Evolutionary conservation across 2,113 vertebrate species (phyloP).

Genomic region (crab-eating macaque (Macaca fascicularis)): DNA sequence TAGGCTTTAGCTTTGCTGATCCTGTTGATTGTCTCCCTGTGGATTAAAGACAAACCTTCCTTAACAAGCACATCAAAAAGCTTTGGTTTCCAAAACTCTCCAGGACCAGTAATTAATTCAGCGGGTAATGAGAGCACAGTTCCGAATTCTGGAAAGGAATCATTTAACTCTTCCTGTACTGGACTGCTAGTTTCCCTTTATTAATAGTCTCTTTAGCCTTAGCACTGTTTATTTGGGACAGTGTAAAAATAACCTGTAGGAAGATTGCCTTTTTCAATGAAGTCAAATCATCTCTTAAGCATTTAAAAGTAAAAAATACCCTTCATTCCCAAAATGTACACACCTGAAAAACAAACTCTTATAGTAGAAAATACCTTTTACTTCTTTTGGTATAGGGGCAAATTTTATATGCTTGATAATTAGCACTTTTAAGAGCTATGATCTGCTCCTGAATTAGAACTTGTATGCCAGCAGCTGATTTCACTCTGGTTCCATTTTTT

Average conservation of each 20-base stretch:
- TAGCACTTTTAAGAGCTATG: not conserved
- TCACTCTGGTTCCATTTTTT: not conserved
- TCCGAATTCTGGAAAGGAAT: constrained; percentile 59
- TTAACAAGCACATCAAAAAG: constrained; percentile 82
- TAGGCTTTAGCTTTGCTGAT: constrained; percentile 76
- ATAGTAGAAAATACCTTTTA: not conserved
- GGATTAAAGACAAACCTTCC: constrained; percentile 86
- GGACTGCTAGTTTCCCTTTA: not conserved
- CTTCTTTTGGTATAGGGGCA: not conserved
- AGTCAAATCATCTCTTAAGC: not conserved
- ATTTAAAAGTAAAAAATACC: constrained; percentile 2
- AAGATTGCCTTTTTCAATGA: constrained; percentile 25
- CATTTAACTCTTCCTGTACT: constrained; percentile 70
- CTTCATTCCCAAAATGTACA: not conserved
- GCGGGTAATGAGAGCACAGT: constrained; percentile 80
- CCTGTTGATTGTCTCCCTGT: constrained; percentile 90
- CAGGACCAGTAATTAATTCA: constrained; percentile 91
- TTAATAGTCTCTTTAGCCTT: not conserved
- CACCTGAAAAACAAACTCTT: constrained; percentile 28
- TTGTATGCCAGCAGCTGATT: not conserved
- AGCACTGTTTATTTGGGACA: not conserved
- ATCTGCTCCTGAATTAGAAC: not conserved
- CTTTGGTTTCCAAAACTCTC: constrained; percentile 85
- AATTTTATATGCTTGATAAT: not conserved
- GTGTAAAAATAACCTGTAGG: not conserved